These are phyloP conservation scores for Rynchops niger DNA, from an alignment of 2,113 vertebrate genomes.

Conservation along the genomic window DNA sequence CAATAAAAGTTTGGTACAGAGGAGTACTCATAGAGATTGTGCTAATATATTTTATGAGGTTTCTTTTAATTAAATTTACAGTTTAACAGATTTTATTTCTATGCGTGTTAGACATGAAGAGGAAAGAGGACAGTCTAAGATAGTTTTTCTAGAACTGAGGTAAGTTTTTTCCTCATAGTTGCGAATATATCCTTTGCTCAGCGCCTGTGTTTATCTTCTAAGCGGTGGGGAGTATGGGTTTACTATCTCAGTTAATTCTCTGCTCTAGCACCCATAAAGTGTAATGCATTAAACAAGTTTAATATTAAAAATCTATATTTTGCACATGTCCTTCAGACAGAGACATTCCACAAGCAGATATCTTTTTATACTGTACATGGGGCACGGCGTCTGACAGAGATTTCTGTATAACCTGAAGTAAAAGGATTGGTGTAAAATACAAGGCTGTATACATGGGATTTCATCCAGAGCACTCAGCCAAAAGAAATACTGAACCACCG, in stretches of 20 bases:
- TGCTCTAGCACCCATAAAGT: not conserved
- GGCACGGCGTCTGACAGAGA: not conserved
- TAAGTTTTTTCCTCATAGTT: not conserved
- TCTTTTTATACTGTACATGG: not conserved
- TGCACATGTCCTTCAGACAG: not conserved
- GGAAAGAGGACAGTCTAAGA: not conserved
- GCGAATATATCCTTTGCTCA: not conserved
- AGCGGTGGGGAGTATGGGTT: not conserved
- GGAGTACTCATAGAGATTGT: not conserved
- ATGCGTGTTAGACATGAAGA: not conserved
- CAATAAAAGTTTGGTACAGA: not conserved
- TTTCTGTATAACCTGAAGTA: constrained; percentile 22
- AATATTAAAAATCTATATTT: constrained; percentile 24
- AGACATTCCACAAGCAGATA: not conserved
- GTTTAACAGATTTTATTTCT: constrained; percentile 30
- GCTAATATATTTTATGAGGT: not conserved
- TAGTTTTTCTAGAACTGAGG: not conserved
- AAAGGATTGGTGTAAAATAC: constrained; percentile 11
- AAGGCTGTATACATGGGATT: constrained; percentile 16
- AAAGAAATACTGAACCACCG: not conserved
- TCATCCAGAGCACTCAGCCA: constrained; percentile 42
- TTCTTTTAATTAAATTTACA: constrained; percentile 40
- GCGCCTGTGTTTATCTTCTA: not conserved
- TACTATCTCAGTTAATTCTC: not conserved
- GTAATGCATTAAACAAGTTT: constrained; percentile 22